phyloP scores from a whole-genome alignment of 2,888 invertebrate genomes.

The Tachina lurida region DNA sequence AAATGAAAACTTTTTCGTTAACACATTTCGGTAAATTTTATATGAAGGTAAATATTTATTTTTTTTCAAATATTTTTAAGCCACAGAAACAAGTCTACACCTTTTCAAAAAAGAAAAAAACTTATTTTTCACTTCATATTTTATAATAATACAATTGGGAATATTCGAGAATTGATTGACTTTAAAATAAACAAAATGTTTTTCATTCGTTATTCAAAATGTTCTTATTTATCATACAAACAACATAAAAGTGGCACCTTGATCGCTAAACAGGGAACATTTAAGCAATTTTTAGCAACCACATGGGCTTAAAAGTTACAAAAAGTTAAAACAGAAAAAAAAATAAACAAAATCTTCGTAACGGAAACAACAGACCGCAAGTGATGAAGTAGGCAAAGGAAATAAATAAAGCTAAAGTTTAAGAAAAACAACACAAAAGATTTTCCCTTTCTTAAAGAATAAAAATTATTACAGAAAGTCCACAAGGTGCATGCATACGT shows the following conservation, averaged over 20 bases:
- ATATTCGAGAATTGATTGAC: slow-evolving; percentile 49
- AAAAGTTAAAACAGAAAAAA: slow-evolving; percentile 29
- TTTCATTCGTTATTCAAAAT: slow-evolving; percentile 9
- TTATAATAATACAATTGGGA: slow-evolving; percentile 57
- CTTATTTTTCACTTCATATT: not conserved
- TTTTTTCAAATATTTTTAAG: not conserved
- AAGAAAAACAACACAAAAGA: slow-evolving; percentile 47
- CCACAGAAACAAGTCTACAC: slow-evolving; percentile 3
- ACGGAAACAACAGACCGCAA: slow-evolving; percentile 64
- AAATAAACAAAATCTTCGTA: slow-evolving; percentile 38
- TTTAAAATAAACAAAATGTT: slow-evolving; percentile 51
- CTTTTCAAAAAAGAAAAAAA: not conserved
- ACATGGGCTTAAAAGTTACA: slow-evolving; percentile 76
- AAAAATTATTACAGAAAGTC: slow-evolving; percentile 4
- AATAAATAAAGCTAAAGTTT: slow-evolving; percentile 46
- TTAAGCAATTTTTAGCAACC: slow-evolving; percentile 80
- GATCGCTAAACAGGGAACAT: slow-evolving; percentile 75
- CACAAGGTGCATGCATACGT: no score
- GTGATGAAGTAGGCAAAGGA: slow-evolving; percentile 33
- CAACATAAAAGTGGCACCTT: slow-evolving; percentile 60
- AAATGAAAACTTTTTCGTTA: not conserved
- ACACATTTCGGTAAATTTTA: not conserved
- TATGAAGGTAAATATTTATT: not conserved
- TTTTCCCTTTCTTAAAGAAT: not conserved
- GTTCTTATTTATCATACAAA: slow-evolving; percentile 30